Conservation (phyloP, 2,888 invertebrate species). For the Mimas tiliae region DNA sequence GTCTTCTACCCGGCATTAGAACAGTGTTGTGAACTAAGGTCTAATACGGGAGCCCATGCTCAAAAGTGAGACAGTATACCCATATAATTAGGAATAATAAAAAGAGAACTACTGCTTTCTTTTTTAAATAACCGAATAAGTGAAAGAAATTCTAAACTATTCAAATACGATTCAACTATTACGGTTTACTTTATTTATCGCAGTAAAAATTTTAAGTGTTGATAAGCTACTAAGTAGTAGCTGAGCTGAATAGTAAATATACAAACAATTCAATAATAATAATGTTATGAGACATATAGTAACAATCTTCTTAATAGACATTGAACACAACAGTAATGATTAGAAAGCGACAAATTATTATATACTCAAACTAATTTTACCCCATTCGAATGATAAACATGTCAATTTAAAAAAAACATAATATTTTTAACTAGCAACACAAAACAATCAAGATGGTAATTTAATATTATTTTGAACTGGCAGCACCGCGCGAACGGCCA, state of each 20-base stretch:
- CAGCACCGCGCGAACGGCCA: constrained; percentile 6
- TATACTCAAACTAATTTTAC: neutral
- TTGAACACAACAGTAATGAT: neutral
- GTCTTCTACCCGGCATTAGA: too few species aligned
- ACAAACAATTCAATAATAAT: neutral
- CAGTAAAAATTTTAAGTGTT: neutral
- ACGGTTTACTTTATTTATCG: neutral
- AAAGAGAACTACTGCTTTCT: neutral
- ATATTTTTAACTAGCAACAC: constrained; percentile 16
- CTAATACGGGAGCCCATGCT: too few species aligned
- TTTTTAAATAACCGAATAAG: neutral
- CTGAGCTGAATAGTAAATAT: neutral
- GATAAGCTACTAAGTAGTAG: constrained; percentile 1
- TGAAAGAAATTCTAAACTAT: neutral
- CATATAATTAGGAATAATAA: too few species aligned
- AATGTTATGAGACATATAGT: neutral
- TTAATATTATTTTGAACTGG: constrained; percentile 16
- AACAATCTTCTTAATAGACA: neutral
- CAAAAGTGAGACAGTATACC: too few species aligned
- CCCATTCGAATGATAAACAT: constrained; percentile 12
- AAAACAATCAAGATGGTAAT: constrained; percentile 13
- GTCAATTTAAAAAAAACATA: constrained; percentile 14
- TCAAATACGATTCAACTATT: neutral
- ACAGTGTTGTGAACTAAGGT: too few species aligned
- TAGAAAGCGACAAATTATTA: constrained; percentile 16